Evolutionary conservation across 2,113 vertebrate species (phyloP), one percentile per base, ranked within the genome.

Genomic region (Naja naja): DNA sequence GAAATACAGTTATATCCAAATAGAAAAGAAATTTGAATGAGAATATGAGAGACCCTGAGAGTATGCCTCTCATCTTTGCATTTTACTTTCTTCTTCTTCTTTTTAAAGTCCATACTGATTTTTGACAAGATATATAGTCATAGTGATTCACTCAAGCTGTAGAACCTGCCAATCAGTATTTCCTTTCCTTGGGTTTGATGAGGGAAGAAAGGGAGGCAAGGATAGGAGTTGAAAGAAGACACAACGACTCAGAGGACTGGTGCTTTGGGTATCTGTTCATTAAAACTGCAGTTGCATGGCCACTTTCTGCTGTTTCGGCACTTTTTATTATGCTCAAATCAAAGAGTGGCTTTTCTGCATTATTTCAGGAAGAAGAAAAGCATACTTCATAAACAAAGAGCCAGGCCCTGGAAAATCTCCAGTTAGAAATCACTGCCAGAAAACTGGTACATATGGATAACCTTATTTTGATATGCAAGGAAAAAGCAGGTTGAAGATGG

Each of bases 1-100:
- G 97, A 97, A 97, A 97, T 94, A 94, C 25, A 97, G 96, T 96
- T 93, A 97, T 97, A 97, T 97, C 97, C 97, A 97, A 97, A 97
- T 97, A 95, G 96, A 94, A 96, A 96, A 93, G 92, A 90, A 96
- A 97, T 97, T 96, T 96, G 96, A 97, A 96, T 97, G 96, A 95
- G 96, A 96, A 96, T 96, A 94, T 93, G 91, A 96, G 96, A 92
- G 92, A 96, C 93, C 92, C 43, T 92, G 94, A 91, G 96, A 97
- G 97, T 94, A 93, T 96, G 96, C 97, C 94, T 97, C 96, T 95
- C 95, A 96, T 96, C 93, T 96, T 95, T 55, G 85, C 95, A 97
- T 96, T 97, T 95, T 94, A 95, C 96, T 96, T 97, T 97, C 94
- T 97, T 97, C 96, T 94, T 95, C 96, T 93, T 95, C 94, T 92